phyloP scores from a whole-genome alignment of 1,140 invertebrate genomes.

The Araneus ventricosus region DNA sequence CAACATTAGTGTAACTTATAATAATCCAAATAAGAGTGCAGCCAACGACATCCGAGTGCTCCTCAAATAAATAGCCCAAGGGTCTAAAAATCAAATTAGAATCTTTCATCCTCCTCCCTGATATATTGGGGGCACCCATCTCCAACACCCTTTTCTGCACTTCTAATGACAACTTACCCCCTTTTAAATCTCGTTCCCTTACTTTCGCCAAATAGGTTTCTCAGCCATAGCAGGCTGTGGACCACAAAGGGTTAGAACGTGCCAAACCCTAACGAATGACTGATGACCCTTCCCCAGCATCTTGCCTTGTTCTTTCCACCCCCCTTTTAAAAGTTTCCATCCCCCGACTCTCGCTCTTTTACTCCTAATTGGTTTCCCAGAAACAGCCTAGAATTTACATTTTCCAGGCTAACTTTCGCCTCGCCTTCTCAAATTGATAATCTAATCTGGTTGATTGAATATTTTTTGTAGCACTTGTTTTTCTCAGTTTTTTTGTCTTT shows the following conservation, averaged over 20 bases:
- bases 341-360: conserved; percentile 7
- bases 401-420: conserved; percentile 47
- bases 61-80: not conserved
- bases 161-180: conserved; percentile 48
- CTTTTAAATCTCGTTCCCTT: conserved; percentile 10
- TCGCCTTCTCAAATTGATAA: conserved; percentile 62
- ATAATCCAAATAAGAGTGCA: not conserved
- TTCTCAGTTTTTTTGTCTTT: not conserved
- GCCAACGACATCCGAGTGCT: not conserved
- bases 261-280: conserved; percentile 62
- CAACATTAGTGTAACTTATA: not conserved
- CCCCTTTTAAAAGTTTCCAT: conserved; percentile 39
- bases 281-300: conserved; percentile 48
- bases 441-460: conserved; percentile 71
- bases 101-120: conserved; percentile 38
- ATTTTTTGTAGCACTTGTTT: conserved; percentile 30
- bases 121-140: conserved; percentile 15
- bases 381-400: conserved; percentile 62
- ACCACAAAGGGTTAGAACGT: conserved; percentile 48
- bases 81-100: conserved; percentile 52
- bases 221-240: conserved; percentile 11
- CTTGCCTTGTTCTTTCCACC: not conserved
- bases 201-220: conserved; percentile 52
- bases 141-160: not conserved
- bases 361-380: conserved; percentile 67